Evolutionary conservation across 2,113 vertebrate species (phyloP).

Genomic region (Oenanthe melanoleuca): DNA sequence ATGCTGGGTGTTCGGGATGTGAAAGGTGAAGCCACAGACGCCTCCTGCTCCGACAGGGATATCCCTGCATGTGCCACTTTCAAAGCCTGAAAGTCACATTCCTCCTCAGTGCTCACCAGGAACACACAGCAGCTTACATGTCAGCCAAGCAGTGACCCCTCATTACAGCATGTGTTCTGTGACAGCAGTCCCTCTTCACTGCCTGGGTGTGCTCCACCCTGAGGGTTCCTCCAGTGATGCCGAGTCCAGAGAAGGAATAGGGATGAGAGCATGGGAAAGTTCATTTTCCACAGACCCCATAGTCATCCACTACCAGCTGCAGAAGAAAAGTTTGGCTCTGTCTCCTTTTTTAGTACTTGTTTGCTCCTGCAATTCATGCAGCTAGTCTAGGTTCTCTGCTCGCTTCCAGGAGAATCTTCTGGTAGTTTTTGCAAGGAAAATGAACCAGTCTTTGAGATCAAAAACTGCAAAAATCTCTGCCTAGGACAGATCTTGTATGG

Average conservation of each 20-base stretch:
- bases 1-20: slow-evolving; percentile 78
- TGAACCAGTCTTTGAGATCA: background rate
- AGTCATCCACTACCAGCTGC: background rate
- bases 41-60: slow-evolving; percentile 82
- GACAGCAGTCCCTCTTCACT: background rate
- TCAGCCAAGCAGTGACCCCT: background rate
- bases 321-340: background rate
- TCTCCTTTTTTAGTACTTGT: background rate
- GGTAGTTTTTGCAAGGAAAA: background rate
- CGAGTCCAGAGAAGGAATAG: background rate
- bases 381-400: background rate
- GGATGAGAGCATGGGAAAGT: background rate
- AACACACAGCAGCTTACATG: background rate
- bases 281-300: background rate
- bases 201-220: background rate
- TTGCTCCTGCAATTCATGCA: background rate
- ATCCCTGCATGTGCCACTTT: slow-evolving; percentile 83
- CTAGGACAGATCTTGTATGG: background rate
- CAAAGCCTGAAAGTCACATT: slow-evolving; percentile 77
- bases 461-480: background rate
- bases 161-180: background rate
- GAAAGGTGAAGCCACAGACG: slow-evolving; percentile 82
- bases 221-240: background rate
- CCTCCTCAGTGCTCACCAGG: background rate
- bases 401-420: background rate